These are phyloP conservation scores for Chelonoidis abingdonii DNA, from an alignment of 2,113 vertebrate genomes.

Conservation along the genomic window DNA sequence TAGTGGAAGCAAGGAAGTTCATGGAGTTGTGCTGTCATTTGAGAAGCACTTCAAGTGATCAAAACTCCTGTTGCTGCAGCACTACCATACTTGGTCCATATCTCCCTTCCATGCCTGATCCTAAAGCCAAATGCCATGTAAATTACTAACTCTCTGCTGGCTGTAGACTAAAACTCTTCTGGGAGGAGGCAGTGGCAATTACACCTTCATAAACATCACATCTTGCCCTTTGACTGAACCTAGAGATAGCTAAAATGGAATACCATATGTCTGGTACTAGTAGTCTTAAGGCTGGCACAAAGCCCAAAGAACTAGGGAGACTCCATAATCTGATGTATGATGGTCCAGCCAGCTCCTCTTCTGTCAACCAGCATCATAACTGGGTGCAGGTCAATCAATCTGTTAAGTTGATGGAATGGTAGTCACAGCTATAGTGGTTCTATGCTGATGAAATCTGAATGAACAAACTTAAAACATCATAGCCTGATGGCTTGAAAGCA, in stretches of 20 bases:
- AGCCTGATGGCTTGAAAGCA: background rate
- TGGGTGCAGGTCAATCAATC: background rate
- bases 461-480: background rate
- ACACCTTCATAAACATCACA: background rate
- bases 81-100: background rate
- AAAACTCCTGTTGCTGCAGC: no score
- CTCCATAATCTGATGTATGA: background rate
- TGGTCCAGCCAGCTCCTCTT: background rate
- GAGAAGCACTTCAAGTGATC: no score
- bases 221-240: background rate
- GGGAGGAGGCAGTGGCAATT: no score
- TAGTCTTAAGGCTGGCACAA: background rate
- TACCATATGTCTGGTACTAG: background rate
- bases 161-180: no score
- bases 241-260: no score
- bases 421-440: background rate
- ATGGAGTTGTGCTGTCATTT: background rate
- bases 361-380: background rate
- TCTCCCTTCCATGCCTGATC: background rate
- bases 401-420: background rate
- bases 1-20: no score
- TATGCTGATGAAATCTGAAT: background rate
- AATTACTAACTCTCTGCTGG: background rate
- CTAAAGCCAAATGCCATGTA: background rate
- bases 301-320: background rate